These are phyloP conservation scores for Diorhabda elongata DNA, from an alignment of 1,140 invertebrate species.

Conservation along the genomic window DNA sequence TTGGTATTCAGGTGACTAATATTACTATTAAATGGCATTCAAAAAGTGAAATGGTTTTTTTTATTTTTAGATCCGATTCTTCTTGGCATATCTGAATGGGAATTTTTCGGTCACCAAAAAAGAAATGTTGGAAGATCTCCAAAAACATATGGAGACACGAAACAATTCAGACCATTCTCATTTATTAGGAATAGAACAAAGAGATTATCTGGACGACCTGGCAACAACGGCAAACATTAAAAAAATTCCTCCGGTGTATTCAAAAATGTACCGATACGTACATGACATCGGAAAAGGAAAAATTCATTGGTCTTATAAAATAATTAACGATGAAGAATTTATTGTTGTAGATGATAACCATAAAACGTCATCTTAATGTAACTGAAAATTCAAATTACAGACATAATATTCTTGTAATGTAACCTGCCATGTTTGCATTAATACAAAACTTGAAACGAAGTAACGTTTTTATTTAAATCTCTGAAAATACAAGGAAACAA, in stretches of 20 bases:
- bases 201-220: constrained; percentile 32
- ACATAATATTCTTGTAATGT: too few species aligned
- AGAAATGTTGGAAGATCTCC: constrained; percentile 51
- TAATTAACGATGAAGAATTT: constrained; percentile 24
- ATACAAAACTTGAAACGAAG: neutral
- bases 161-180: constrained; percentile 25
- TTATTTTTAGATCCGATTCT: constrained; percentile 28
- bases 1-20: constrained; percentile 59
- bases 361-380: too few species aligned
- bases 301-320: constrained; percentile 11
- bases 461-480: neutral
- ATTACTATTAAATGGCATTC: neutral
- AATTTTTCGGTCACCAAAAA: constrained; percentile 47
- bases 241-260: constrained; percentile 22
- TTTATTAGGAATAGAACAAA: constrained; percentile 29
- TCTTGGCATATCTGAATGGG: constrained; percentile 25
- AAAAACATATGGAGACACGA: constrained; percentile 39
- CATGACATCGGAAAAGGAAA: constrained; percentile 2
- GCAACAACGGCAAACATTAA: constrained; percentile 31
- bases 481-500: neutral
- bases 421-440: too few species aligned
- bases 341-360: neutral
- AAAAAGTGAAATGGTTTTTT: neutral
- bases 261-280: constrained; percentile 21
- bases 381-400: too few species aligned